Conservation (phyloP, 2,888 invertebrate genomes). For the Busseola fusca region DNA sequence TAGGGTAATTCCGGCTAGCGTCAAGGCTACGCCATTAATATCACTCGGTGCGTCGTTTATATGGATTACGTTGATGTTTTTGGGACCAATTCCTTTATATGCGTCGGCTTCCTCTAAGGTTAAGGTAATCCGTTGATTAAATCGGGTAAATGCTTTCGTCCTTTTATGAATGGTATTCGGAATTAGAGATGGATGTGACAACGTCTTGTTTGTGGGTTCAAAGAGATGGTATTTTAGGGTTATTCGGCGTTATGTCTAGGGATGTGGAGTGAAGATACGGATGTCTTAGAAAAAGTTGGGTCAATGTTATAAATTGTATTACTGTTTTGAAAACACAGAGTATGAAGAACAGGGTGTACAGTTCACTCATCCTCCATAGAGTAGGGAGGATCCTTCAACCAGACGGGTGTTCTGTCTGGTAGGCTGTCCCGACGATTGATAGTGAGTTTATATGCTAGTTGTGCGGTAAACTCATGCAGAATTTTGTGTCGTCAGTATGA, state of each 20-base stretch:
- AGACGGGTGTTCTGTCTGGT: not conserved
- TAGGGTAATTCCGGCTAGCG: slow-evolving; percentile 58
- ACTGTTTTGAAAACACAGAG: not conserved
- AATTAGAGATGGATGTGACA: slow-evolving; percentile 29
- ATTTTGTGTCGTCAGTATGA: no score
- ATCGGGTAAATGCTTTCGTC: slow-evolving; percentile 47
- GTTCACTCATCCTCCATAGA: not conserved
- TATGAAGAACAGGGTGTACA: no score
- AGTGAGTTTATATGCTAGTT: not conserved
- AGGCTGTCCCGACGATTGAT: not conserved
- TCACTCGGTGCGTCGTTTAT: slow-evolving; percentile 72
- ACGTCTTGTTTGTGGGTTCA: slow-evolving; percentile 42
- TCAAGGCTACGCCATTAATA: slow-evolving; percentile 72
- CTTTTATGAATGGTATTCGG: slow-evolving; percentile 48
- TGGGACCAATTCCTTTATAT: slow-evolving; percentile 68
- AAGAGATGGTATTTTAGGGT: slow-evolving; percentile 16
- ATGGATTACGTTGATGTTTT: slow-evolving; percentile 76
- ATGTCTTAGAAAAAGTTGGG: not conserved
- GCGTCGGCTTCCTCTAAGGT: slow-evolving; percentile 61
- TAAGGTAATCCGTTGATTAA: slow-evolving; percentile 67
- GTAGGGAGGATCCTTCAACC: not conserved
- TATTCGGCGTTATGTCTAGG: not conserved
- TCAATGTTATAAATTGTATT: not conserved
- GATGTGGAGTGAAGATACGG: not conserved
- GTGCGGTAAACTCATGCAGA: no score